These are phyloP conservation scores for Tiphia femorata DNA, from an alignment of 2,888 invertebrate genomes.

Conservation along the genomic window DNA sequence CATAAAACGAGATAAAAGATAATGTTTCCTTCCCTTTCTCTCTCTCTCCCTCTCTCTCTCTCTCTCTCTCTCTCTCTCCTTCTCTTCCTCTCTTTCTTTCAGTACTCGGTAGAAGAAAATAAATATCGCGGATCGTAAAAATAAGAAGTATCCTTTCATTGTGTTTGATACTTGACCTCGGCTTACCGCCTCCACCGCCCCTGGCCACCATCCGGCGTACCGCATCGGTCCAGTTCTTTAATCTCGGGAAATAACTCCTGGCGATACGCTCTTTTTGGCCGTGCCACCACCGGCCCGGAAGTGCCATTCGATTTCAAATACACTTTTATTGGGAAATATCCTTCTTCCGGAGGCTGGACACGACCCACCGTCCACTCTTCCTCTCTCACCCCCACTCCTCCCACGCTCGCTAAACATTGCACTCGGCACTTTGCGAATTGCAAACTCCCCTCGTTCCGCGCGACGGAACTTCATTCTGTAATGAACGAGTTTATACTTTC, in stretches of 20 bases:
- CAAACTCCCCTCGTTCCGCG: constrained; percentile 19
- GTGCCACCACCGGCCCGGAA: background rate
- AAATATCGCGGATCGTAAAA: background rate
- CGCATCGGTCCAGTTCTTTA: background rate
- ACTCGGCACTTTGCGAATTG: constrained; percentile 23
- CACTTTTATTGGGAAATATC: constrained; percentile 7
- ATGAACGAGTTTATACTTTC: constrained; percentile 24
- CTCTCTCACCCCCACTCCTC: too few species aligned
- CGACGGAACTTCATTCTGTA: constrained; percentile 21
- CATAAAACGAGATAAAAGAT: background rate
- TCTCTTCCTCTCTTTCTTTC: background rate
- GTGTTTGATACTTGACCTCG: too few species aligned
- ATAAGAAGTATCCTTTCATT: too few species aligned
- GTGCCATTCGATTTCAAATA: constrained; percentile 12
- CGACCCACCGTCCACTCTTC: background rate
- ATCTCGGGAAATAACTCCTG: constrained; percentile 1
- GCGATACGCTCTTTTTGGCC: background rate
- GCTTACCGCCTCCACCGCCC: too few species aligned
- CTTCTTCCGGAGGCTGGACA: constrained; percentile 11
- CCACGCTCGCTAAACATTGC: constrained; percentile 3
- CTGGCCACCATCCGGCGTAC: too few species aligned
- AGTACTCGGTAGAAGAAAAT: background rate
- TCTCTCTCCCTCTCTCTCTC: background rate
- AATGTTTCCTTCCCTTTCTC: background rate
- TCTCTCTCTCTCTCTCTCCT: background rate